Evolutionary conservation across 2,888 invertebrate genomes (phyloP).

Genomic region (Timandra comae): DNA sequence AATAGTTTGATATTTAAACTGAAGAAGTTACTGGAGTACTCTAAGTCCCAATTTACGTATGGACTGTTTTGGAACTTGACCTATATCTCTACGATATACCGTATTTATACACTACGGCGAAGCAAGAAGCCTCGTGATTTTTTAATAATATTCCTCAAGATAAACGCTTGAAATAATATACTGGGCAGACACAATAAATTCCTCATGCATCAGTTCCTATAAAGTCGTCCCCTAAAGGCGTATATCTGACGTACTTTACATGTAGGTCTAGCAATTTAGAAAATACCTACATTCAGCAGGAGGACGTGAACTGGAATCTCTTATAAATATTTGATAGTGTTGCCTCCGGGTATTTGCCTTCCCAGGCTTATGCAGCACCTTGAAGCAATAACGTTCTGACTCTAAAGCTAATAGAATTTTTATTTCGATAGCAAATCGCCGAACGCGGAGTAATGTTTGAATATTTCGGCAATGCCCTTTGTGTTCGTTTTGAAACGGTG

Average conservation of each 20-base stretch:
- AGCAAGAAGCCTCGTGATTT: too few species aligned
- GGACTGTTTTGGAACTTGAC: too few species aligned
- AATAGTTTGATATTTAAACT: too few species aligned
- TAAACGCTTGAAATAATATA: too few species aligned
- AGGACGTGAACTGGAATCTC: conserved; percentile 46
- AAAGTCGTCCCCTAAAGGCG: conserved; percentile 1
- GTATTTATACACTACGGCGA: too few species aligned
- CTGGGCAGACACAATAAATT: not conserved
- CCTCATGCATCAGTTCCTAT: conserved; percentile 1
- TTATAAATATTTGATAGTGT: conserved; percentile 63
- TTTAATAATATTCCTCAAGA: too few species aligned
- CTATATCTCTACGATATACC: too few species aligned
- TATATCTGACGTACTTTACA: conserved; percentile 20
- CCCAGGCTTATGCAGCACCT: conserved; percentile 26
- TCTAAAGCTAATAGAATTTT: conserved; percentile 49
- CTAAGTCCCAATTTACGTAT: too few species aligned
- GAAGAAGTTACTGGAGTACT: too few species aligned
- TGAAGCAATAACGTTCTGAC: conserved; percentile 39
- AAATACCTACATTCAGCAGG: conserved; percentile 39
- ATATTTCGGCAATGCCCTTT: too few species aligned
- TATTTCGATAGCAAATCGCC: conserved; percentile 43
- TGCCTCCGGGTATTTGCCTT: conserved; percentile 48
- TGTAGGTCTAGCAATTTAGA: conserved; percentile 36
- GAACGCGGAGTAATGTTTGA: too few species aligned
- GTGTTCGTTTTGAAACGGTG: too few species aligned